A percentile compares a stretch with the other conserved stretches of the same genome.
Evolutionary conservation across 2,888 invertebrate species (phyloP).

Genomic region (Drosophila nigritarsus): DNA sequence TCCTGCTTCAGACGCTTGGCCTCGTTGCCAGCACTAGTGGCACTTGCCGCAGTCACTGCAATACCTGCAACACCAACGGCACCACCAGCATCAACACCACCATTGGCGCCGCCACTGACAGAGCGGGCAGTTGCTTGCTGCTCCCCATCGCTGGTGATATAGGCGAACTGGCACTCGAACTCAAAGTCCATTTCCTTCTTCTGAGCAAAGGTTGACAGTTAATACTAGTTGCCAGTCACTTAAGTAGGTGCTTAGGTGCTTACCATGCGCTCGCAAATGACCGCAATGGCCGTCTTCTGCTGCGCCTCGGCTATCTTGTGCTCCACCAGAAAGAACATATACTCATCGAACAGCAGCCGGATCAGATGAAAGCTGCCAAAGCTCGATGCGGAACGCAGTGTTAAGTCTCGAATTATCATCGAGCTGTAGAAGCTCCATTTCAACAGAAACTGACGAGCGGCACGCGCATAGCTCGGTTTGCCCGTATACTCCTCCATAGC

Average conservation of each 20-base stretch:
- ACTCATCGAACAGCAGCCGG: conserved; percentile 98
- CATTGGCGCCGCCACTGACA: conserved; percentile 22
- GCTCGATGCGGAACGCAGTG: conserved; percentile 97
- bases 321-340: conserved; percentile 99
- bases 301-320: conserved; percentile 97
- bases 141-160: conserved; percentile 74
- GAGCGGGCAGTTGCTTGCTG: conserved; percentile 55
- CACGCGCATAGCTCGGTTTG: conserved; percentile 92
- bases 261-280: conserved; percentile 89
- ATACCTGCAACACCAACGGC: neutral
- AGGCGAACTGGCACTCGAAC: conserved; percentile 84
- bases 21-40: conserved; percentile 51
- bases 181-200: conserved; percentile 83
- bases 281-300: conserved; percentile 96
- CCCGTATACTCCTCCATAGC: conserved; percentile 95
- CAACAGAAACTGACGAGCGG: conserved; percentile 95
- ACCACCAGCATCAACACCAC: neutral
- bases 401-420: conserved; percentile 98
- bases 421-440: conserved; percentile 99
- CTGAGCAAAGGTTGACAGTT: conserved; percentile 59
- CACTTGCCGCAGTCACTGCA: conserved; percentile 7
- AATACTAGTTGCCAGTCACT: conserved; percentile 19
- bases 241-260: conserved; percentile 39
- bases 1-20: conserved; percentile 83
- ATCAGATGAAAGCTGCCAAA: conserved; percentile 99